Percentiles rank a stretch among this genome's conserved stretches.
Conservation (phyloP, 1,140 invertebrate species). For the Cydia amplana region DNA sequence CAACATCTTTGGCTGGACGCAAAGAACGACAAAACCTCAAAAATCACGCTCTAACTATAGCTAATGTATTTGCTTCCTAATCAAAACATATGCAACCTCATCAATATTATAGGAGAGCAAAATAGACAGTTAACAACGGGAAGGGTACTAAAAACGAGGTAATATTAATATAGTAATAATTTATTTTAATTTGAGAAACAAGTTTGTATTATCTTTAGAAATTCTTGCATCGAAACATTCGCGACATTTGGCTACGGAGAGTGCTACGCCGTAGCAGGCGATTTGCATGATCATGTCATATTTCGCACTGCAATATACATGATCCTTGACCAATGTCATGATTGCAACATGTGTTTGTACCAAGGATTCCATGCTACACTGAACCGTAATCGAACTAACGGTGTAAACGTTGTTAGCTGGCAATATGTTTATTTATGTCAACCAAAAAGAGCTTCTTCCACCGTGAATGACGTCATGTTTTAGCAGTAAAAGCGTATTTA, state of each 20-base stretch:
- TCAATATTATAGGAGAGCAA: not conserved
- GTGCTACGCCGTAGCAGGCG: not conserved
- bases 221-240: not conserved
- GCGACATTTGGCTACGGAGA: conserved; percentile 9
- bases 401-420: not conserved
- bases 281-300: conserved; percentile 7
- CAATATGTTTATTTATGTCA: no score
- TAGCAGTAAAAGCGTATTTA: no score
- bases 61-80: conserved; percentile 4
- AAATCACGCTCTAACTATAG: no score
- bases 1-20: not conserved
- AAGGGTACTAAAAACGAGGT: no score
- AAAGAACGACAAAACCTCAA: not conserved
- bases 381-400: not conserved
- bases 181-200: not conserved
- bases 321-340: not conserved
- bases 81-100: not conserved
- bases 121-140: not conserved
- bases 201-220: not conserved
- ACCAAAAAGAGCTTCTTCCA: no score
- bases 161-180: not conserved
- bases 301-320: not conserved
- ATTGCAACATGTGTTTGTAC: not conserved
- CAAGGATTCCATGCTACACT: not conserved
- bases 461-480: no score